Conservation (phyloP, 2,797 vertebrate genomes). For the Acropternis orthonyx region DNA sequence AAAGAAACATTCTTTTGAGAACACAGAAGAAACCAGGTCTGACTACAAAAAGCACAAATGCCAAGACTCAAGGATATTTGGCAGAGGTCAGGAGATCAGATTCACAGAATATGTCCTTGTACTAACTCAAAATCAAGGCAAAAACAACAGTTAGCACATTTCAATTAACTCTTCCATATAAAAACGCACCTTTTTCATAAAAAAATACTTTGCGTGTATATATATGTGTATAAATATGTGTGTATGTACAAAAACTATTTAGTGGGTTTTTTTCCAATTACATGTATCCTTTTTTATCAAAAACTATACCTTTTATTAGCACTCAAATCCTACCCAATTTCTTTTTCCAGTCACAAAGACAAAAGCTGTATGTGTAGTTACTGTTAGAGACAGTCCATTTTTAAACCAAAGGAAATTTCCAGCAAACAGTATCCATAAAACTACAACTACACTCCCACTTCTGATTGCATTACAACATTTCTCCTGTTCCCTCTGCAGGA, state of each 20-base stretch:
- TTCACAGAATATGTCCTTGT: not conserved
- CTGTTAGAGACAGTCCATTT: not conserved
- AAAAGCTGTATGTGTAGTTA: not conserved
- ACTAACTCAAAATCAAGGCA: not conserved
- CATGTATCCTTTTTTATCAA: not conserved
- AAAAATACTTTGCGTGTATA: not conserved
- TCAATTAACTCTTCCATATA: not conserved
- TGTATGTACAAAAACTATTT: not conserved
- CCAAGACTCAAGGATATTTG: not conserved
- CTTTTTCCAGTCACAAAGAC: not conserved
- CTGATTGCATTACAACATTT: not conserved
- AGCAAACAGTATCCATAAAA: not conserved
- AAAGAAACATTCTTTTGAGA: constrained; percentile 33
- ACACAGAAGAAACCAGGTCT: not conserved
- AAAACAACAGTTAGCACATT: not conserved
- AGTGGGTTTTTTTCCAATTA: not conserved
- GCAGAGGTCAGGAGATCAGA: not conserved
- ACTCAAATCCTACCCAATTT: not conserved
- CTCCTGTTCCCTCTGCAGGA: not conserved
- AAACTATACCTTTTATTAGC: not conserved
- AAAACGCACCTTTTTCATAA: not conserved
- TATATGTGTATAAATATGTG: not conserved
- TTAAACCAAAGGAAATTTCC: not conserved
- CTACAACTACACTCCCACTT: not conserved
- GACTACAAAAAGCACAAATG: not conserved